Evolutionary conservation across 2,888 invertebrate species (phyloP), one percentile per base, ranked within the genome.

Genomic region (Spisula solida): DNA sequence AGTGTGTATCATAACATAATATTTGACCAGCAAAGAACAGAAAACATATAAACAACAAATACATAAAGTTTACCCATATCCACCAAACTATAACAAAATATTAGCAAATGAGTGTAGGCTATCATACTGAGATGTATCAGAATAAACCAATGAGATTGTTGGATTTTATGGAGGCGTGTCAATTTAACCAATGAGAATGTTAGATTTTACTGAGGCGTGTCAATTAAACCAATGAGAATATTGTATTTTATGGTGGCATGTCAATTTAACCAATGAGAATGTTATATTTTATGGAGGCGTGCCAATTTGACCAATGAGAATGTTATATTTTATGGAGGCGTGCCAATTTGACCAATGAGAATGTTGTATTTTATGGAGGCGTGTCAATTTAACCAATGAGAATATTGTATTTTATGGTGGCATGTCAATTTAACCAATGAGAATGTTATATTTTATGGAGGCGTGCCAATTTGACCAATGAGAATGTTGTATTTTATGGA

Each of bases 1-100:
- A 75, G 18, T 25, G 6, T 34, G 34, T 25, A 29, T 70, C n/a
- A 25, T 25, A 29, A 70, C 25, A 25, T 31, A 31, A 75, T 34
- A 34, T 75, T 75, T 75, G 75, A 34, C 75, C 75, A 75, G 75
- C 75, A 75, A 75, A 75, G 34, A 34, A 75, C 34, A 34, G 16
- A 34, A 75, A 75, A 16, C 41, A 75, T 25, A 14, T 18, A 18
- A 75, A 75, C 14, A 75, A 75, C 14, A 75, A 60, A 20, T 8
- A 25, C 20, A 60, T 60, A 60, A 60, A 25, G 20, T 31, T 75
- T 34, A 75, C n/a, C 75, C 75, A 60, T 18, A 75, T 34, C 34
- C 75, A 75, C 16, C 25, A 75, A 18, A 12, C 6, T 75, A 75
- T 18, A 75, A 18, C 75, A 31, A 75, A 70, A 18, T 31, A 75